Conservation (phyloP, 2,888 invertebrate genomes). For the Malachius bipustulatus region DNA sequence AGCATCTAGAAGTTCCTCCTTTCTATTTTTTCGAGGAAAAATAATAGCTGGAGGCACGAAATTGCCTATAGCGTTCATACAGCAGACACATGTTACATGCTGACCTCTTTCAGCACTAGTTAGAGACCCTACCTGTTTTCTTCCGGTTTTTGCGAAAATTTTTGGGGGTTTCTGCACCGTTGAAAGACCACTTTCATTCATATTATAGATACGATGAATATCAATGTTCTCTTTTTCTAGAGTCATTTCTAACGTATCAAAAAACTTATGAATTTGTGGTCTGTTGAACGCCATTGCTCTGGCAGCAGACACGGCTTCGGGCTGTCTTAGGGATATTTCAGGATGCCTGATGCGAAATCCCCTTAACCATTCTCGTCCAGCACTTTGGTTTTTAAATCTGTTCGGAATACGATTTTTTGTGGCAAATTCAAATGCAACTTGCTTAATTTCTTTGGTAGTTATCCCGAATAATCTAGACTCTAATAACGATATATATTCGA, state of each 20-base stretch:
- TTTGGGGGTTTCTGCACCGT: conserved; percentile 31
- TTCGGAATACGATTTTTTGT: background rate
- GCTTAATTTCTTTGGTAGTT: conserved; percentile 4
- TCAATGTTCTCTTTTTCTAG: conserved; percentile 5
- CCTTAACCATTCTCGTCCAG: conserved; percentile 9
- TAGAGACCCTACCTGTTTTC: conserved; percentile 30
- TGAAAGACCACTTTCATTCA: conserved; percentile 28
- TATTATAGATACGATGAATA: background rate
- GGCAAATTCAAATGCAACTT: conserved; percentile 11
- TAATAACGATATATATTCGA: background rate
- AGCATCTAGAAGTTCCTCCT: conserved; percentile 9
- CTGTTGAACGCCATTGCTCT: conserved; percentile 4
- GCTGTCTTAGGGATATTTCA: conserved; percentile 5
- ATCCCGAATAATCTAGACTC: conserved; percentile 1
- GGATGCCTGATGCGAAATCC: conserved; percentile 6
- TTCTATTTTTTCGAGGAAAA: conserved; percentile 7
- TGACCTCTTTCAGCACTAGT: conserved; percentile 31
- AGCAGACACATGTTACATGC: conserved; percentile 27
- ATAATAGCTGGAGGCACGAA: conserved; percentile 25
- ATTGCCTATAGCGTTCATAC: conserved; percentile 26
- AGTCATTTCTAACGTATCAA: conserved; percentile 8
- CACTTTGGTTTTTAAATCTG: conserved; percentile 5
- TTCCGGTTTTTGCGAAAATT: conserved; percentile 27
- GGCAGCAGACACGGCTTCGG: conserved; percentile 6
- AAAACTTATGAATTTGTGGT: conserved; percentile 7